Evolutionary conservation across 1,140 invertebrate genomes (phyloP).

Genomic region (Psix sp.): DNA sequence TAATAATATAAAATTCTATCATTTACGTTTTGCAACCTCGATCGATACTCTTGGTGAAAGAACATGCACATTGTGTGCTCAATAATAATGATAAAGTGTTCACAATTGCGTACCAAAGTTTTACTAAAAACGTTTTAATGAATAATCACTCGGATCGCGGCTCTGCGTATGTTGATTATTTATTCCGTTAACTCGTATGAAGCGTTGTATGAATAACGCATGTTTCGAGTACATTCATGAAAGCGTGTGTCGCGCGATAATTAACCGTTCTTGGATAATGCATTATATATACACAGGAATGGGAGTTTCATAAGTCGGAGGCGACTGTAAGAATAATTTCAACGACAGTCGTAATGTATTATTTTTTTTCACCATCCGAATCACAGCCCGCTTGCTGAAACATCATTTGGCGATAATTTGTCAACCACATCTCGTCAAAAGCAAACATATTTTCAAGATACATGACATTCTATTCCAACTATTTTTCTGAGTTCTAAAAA

Average conservation of each 20-base stretch:
- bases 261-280: conserved; percentile 49
- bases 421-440: not conserved
- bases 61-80: not conserved
- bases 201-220: conserved; percentile 28
- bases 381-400: conserved; percentile 2
- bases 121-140: conserved; percentile 46
- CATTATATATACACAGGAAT: conserved; percentile 43
- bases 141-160: conserved; percentile 19
- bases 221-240: conserved; percentile 29
- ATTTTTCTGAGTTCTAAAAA: no score
- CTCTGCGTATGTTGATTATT: conserved; percentile 35
- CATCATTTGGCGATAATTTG: conserved; percentile 6
- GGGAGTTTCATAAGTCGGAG: conserved; percentile 41
- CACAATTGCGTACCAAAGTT: conserved; percentile 28
- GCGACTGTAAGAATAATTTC: no score
- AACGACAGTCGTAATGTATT: no score
- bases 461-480: no score
- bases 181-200: conserved; percentile 45
- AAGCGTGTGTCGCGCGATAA: conserved; percentile 46
- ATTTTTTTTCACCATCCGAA: conserved; percentile 21
- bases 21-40: not conserved
- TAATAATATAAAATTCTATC: no score
- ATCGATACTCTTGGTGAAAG: conserved; percentile 14
- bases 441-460: no score
- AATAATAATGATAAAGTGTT: conserved; percentile 24